Conservation (phyloP, 1,140 invertebrate genomes). For the Globodera rostochiensis region DNA sequence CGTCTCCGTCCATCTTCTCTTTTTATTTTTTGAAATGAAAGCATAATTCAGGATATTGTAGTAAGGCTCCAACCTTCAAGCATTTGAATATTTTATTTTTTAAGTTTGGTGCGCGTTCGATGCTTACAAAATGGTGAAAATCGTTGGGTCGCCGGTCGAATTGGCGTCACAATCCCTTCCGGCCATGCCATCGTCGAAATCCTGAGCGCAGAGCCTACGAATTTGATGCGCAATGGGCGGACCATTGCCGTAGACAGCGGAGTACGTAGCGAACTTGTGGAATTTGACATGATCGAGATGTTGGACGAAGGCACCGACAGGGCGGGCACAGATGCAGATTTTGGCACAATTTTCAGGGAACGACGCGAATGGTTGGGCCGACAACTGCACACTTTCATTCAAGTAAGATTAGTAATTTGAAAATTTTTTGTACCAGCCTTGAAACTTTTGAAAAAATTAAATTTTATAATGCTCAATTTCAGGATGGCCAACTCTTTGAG, state of each 20-base stretch:
- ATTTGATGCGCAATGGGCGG: neutral
- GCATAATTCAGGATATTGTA: no score
- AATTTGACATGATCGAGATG: neutral
- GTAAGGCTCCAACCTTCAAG: no score
- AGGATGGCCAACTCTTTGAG: slow-evolving; percentile 7
- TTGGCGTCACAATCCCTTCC: slow-evolving; percentile 4
- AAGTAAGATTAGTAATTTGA: neutral
- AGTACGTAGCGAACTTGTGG: slow-evolving; percentile 1
- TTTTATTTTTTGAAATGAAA: no score
- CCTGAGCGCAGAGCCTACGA: neutral
- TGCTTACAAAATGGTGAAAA: neutral
- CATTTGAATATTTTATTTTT: neutral
- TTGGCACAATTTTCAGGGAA: neutral
- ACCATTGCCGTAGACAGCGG: neutral
- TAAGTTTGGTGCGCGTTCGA: neutral
- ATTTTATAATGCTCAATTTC: neutral
- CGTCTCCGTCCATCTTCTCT: no score
- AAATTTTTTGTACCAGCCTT: neutral
- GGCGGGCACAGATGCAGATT: neutral
- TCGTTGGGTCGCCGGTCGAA: neutral
- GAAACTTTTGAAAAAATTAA: neutral
- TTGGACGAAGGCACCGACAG: neutral
- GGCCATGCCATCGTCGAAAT: neutral
- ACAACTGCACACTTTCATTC: neutral
- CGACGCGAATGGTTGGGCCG: neutral